Conservation (phyloP, 2,797 vertebrate species). For the Acanthurus leucopareius region DNA sequence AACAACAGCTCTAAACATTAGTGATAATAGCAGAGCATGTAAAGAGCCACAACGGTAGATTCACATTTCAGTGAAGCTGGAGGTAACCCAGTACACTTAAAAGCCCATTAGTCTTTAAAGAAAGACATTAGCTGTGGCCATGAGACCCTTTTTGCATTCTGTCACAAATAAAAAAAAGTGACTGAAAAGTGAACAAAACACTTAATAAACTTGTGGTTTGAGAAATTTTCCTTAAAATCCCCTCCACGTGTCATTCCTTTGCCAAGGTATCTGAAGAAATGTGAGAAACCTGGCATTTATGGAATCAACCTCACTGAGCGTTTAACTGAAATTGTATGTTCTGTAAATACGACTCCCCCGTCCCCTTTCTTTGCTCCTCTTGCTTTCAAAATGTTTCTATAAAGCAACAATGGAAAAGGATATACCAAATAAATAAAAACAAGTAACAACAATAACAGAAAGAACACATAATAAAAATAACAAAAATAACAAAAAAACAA, state of each 20-base stretch:
- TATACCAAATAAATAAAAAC: too few species aligned
- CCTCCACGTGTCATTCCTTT: background rate
- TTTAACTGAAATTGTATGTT: background rate
- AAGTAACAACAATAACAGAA: too few species aligned
- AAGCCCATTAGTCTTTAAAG: constrained; percentile 77
- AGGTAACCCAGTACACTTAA: constrained; percentile 77
- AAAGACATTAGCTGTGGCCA: constrained; percentile 65
- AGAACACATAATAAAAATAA: too few species aligned
- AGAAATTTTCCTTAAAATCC: constrained; percentile 13
- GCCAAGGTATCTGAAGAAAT: background rate
- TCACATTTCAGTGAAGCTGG: constrained; percentile 66
- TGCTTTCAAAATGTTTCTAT: too few species aligned
- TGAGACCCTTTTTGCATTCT: constrained; percentile 49
- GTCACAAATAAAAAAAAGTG: constrained; percentile 35
- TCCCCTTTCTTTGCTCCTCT: too few species aligned
- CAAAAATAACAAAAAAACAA: too few species aligned
- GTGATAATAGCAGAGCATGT: constrained; percentile 44
- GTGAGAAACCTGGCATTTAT: constrained; percentile 15
- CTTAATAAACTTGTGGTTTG: constrained; percentile 37
- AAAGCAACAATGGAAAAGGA: too few species aligned
- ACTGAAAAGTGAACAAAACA: constrained; percentile 62
- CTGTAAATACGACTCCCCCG: too few species aligned
- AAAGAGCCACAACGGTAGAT: constrained; percentile 48
- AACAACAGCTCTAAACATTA: constrained; percentile 59
- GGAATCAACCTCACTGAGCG: background rate